A percentile compares a stretch with the other conserved stretches of the same genome.
These are phyloP conservation scores for Ictidomys tridecemlineatus DNA, from an alignment of 2,113 vertebrate species.

Conservation along the genomic window DNA sequence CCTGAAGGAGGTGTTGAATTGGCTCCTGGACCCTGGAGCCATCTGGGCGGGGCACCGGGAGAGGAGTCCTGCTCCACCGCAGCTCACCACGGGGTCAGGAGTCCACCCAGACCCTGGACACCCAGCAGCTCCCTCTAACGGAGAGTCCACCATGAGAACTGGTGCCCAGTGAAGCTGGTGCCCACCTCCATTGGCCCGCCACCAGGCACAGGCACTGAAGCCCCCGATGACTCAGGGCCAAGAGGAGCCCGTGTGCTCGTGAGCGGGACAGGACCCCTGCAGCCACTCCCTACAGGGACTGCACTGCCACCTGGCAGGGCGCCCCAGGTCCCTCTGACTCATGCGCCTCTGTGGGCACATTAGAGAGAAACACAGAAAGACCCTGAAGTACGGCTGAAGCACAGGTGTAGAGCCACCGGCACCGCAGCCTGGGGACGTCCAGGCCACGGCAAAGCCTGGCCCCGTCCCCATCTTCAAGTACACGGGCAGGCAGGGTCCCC, in stretches of 20 bases:
- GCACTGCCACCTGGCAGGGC: rapidly evolving
- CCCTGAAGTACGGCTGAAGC: rapidly evolving
- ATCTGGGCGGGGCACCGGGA: rapidly evolving
- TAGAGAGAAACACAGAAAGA: background rate
- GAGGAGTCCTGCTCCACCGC: background rate
- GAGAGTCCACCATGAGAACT: background rate
- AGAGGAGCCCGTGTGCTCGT: rapidly evolving
- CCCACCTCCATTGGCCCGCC: background rate
- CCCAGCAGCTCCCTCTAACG: rapidly evolving
- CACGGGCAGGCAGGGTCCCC: background rate
- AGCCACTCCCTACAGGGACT: rapidly evolving
- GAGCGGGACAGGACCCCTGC: rapidly evolving
- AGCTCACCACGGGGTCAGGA: too few species aligned
- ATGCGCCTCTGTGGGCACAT: rapidly evolving
- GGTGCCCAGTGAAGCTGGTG: rapidly evolving
- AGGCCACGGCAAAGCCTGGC: rapidly evolving
- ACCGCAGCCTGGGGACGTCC: rapidly evolving
- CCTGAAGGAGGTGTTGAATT: rapidly evolving
- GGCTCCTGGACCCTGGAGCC: rapidly evolving
- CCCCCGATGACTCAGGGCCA: rapidly evolving
- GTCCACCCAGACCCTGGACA: background rate
- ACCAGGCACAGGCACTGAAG: rapidly evolving
- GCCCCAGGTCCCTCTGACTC: rapidly evolving
- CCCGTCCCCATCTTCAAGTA: background rate
- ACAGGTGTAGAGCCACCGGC: rapidly evolving